Evolutionary conservation across 2,113 vertebrate genomes (phyloP).

Genomic region (Vombatus ursinus): DNA sequence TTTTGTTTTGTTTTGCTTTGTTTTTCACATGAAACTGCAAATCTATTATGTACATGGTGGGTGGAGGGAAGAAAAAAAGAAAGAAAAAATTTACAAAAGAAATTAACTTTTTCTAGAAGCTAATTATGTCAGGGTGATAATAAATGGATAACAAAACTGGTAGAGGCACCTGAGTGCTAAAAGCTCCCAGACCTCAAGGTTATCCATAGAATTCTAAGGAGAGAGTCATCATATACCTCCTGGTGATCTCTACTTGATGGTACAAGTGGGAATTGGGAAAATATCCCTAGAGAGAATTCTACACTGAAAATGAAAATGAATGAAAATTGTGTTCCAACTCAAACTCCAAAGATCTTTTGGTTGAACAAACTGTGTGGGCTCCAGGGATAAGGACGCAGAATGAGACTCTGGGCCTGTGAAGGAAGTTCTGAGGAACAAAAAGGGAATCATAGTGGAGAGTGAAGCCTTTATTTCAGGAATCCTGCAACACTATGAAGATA

Average conservation of each 20-base stretch:
- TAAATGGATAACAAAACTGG: not conserved
- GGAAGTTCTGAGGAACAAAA: constrained; percentile 11
- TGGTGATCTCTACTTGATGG: not conserved
- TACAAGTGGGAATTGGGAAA: not conserved
- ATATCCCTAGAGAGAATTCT: not conserved
- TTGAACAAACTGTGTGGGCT: not conserved
- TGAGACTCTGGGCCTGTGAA: not conserved
- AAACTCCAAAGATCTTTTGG: not conserved
- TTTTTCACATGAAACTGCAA: too few species aligned
- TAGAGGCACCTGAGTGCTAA: not conserved
- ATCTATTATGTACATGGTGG: too few species aligned
- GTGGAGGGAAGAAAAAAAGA: too few species aligned
- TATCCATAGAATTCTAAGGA: not conserved
- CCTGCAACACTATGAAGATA: not conserved
- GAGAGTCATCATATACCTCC: not conserved
- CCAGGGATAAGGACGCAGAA: not conserved
- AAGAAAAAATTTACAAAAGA: too few species aligned
- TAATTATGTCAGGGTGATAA: not conserved
- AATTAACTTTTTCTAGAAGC: not conserved
- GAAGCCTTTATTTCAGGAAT: constrained; percentile 32
- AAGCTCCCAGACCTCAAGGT: not conserved
- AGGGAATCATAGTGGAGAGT: constrained; percentile 20
- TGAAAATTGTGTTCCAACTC: not conserved
- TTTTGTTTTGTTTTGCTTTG: too few species aligned
- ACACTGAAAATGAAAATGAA: not conserved